Base-by-base conservation (phyloP, 2,113 vertebrate genomes). In the Cyprinodon brontotheroides region DNA sequence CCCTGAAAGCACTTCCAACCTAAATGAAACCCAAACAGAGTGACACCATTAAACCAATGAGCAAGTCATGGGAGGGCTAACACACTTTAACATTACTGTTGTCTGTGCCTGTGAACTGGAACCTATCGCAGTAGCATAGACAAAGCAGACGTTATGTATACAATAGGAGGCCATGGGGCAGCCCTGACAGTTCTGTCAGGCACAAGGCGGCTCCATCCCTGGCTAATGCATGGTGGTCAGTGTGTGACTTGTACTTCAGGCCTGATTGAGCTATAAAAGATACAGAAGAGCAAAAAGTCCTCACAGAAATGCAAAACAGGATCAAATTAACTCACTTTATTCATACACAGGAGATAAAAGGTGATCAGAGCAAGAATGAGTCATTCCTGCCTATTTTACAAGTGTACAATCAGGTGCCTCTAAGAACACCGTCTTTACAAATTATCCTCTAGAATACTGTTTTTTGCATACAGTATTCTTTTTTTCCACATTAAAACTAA, bases 141-240 rank as follows among this genome's bases (percentile, higher is more conserved):
- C 88, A 91, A 92, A 92, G 86, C 82, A 75, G 87, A 90, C 83
- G 78, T 86, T 77, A 90, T 92, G 86, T 93, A 92, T 92, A 92
- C 91, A 92, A 90, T 80, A 85, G 87, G 84, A 89, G 86, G 87
- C 89, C 84, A 73, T 74, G 74, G 85, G 77, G 85, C 70, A 75
- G 78, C 53, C 65, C 38, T 14, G 79, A 78, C 86, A 77, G 78
- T 85, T 89, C 79, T 81, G 80, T 60, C 74, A 80, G 77, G 60
- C 20, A 40, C 75, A 63, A 72, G 72, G 84, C 79, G 79, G 41
- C 76, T 77, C 81, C 61, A 80, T 84, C 80, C 78, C 50, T 15
- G 3, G 76, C 74, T 83, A 79, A 80, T 86, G 80, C 69, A 78
- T 66, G 78, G 72, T 72, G 86, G 86, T 82, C 86, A 88, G 73